Evolutionary conservation across 2,888 invertebrate genomes (phyloP).

Genomic region (Cerastoderma edule): DNA sequence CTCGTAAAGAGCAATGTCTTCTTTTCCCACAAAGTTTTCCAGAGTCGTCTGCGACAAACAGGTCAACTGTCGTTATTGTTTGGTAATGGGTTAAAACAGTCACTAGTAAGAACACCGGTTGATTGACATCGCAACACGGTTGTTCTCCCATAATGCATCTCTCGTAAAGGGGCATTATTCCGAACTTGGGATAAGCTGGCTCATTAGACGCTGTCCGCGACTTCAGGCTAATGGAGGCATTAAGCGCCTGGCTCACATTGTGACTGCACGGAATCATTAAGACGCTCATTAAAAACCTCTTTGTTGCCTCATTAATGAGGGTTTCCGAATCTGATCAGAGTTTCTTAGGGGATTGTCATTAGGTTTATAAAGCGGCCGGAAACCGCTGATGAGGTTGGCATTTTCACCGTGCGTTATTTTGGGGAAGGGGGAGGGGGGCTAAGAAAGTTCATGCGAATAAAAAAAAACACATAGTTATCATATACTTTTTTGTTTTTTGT

Average conservation of each 20-base stretch:
- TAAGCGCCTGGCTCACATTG: conserved; percentile 45
- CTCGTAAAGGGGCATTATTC: too few relatives aligned
- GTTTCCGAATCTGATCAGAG: conserved; percentile 59
- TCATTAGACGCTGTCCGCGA: conserved; percentile 54
- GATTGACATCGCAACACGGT: too few relatives aligned
- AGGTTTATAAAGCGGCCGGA: conserved; percentile 44
- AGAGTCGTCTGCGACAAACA: too few relatives aligned
- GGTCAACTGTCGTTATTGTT: too few relatives aligned
- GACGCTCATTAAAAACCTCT: conserved; percentile 58
- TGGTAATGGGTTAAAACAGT: too few relatives aligned
- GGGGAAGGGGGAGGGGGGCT: background rate
- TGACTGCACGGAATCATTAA: conserved; percentile 59
- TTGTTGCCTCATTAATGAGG: conserved; percentile 58
- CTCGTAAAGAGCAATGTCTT: too few relatives aligned
- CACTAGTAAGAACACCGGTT: too few relatives aligned
- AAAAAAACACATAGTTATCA: too few relatives aligned
- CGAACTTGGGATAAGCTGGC: conserved; percentile 17
- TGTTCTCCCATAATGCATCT: too few relatives aligned
- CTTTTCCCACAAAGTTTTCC: too few relatives aligned
- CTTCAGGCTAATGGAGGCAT: conserved; percentile 51
- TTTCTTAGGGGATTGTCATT: conserved; percentile 45
- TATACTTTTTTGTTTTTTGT: too few relatives aligned
- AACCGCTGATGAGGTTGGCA: conserved; percentile 26
- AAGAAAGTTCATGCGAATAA: too few relatives aligned
- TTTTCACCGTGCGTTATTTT: background rate